phyloP scores from a whole-genome alignment of 2,888 invertebrate species.

The Campoplex nolae region DNA sequence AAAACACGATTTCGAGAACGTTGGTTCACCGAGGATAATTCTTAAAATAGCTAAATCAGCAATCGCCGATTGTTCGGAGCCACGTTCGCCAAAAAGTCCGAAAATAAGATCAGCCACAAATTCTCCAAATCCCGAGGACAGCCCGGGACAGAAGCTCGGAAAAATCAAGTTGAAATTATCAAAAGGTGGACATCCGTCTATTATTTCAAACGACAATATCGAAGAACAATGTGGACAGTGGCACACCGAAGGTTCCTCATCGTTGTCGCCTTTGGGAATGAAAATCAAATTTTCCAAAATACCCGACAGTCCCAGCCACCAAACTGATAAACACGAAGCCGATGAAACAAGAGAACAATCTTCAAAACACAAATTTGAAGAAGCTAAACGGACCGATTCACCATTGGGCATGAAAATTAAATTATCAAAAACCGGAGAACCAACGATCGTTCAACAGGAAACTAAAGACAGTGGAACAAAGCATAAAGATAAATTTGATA shows the following conservation, averaged over 20 bases:
- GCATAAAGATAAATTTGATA: slow-evolving; percentile 64
- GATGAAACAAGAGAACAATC: slow-evolving; percentile 50
- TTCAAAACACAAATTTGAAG: slow-evolving; percentile 66
- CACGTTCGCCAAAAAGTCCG: slow-evolving; percentile 82
- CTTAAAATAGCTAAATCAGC: slow-evolving; percentile 83
- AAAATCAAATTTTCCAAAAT: slow-evolving; percentile 81
- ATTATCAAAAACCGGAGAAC: slow-evolving; percentile 81
- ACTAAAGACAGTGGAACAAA: slow-evolving; percentile 42
- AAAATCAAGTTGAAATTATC: slow-evolving; percentile 86
- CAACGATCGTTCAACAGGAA: slow-evolving; percentile 74
- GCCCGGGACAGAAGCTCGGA: slow-evolving; percentile 85
- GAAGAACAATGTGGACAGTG: slow-evolving; percentile 79
- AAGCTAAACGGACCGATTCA: slow-evolving; percentile 78
- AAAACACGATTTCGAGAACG: slow-evolving; percentile 79
- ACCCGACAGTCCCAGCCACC: slow-evolving; percentile 78
- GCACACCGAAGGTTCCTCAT: slow-evolving; percentile 79
- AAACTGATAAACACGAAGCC: slow-evolving; percentile 69
- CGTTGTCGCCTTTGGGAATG: slow-evolving; percentile 80
- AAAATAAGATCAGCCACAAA: slow-evolving; percentile 82
- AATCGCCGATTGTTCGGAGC: slow-evolving; percentile 81
- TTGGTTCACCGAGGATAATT: slow-evolving; percentile 82
- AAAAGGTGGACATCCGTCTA: slow-evolving; percentile 84
- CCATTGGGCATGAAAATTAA: slow-evolving; percentile 83
- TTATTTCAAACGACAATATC: slow-evolving; percentile 80
- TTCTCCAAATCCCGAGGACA: slow-evolving; percentile 83